Evolutionary conservation across 2,797 vertebrate genomes (phyloP).

Genomic region (Enteromius argenteus): DNA sequence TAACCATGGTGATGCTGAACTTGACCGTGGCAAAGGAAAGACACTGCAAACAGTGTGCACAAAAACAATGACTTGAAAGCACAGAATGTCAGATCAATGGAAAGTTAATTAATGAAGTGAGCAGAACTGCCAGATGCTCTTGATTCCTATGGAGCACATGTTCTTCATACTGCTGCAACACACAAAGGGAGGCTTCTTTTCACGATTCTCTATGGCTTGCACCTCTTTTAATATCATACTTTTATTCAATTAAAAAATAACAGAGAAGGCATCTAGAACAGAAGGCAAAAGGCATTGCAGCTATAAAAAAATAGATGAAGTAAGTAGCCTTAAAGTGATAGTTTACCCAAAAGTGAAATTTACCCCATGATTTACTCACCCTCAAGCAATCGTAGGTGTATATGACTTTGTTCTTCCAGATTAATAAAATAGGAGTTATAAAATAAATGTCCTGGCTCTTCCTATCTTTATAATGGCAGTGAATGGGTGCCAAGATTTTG

Average conservation of each 20-base stretch:
- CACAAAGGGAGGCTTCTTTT: conserved; percentile 53
- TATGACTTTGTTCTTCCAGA: background rate
- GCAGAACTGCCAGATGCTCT: conserved; percentile 70
- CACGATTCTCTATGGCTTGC: conserved; percentile 21
- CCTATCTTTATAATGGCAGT: background rate
- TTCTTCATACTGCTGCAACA: conserved; percentile 69
- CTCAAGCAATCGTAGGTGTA: background rate
- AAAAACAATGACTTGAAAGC: conserved; percentile 73
- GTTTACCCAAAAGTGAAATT: background rate
- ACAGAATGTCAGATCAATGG: conserved; percentile 77
- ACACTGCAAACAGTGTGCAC: conserved; percentile 43
- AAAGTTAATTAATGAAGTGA: conserved; percentile 82
- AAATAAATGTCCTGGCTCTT: background rate
- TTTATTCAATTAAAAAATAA: background rate
- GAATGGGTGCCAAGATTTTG: background rate
- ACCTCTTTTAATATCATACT: conserved; percentile 11
- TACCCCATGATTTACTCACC: background rate
- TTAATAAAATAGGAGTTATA: background rate
- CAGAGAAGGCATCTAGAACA: background rate
- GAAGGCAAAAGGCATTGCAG: background rate
- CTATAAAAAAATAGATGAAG: background rate
- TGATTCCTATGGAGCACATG: conserved; percentile 73
- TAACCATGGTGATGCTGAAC: conserved; percentile 42
- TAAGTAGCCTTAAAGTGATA: background rate
- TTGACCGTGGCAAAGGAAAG: conserved; percentile 46